Evolutionary conservation across 2,797 vertebrate genomes (phyloP).

Genomic region (Liparis tanakae): DNA sequence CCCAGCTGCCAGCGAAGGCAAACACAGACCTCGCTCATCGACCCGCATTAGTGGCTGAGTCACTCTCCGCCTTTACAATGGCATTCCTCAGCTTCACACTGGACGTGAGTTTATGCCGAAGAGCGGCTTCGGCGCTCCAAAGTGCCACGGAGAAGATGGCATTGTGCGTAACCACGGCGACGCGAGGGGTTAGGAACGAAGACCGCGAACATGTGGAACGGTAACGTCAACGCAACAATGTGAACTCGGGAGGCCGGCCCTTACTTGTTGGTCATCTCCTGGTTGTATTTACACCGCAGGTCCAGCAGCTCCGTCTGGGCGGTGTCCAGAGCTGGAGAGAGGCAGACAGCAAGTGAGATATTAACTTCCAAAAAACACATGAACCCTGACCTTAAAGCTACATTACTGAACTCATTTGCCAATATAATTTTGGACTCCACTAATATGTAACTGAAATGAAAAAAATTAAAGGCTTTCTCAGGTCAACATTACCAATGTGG

Average conservation of each 20-base stretch:
- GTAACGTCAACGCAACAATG: background rate
- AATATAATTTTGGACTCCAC: background rate
- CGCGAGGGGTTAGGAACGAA: background rate
- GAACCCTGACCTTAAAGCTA: conserved; percentile 57
- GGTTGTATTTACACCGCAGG: conserved; percentile 92
- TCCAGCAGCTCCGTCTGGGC: conserved; percentile 94
- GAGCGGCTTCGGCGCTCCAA: no score
- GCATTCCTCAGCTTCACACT: conserved; percentile 70
- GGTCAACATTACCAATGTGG: background rate
- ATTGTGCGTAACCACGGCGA: background rate
- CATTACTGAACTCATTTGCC: conserved; percentile 8
- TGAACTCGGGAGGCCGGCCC: conserved; percentile 52
- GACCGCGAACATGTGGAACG: background rate
- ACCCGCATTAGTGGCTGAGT: conserved; percentile 79
- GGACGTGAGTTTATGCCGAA: conserved; percentile 45
- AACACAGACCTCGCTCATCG: conserved; percentile 80
- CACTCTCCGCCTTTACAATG: conserved; percentile 65
- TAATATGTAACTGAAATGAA: background rate
- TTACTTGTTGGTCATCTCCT: conserved; percentile 94
- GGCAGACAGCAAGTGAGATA: conserved; percentile 7
- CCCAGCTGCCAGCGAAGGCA: conserved; percentile 74
- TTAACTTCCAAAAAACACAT: conserved; percentile 21
- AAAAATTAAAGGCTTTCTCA: no score
- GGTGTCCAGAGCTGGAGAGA: conserved; percentile 88
- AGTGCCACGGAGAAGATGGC: background rate